Evolutionary conservation across 2,888 invertebrate species (phyloP), one percentile per base, ranked within the genome.

Genomic region (Parnassius mnemosyne): DNA sequence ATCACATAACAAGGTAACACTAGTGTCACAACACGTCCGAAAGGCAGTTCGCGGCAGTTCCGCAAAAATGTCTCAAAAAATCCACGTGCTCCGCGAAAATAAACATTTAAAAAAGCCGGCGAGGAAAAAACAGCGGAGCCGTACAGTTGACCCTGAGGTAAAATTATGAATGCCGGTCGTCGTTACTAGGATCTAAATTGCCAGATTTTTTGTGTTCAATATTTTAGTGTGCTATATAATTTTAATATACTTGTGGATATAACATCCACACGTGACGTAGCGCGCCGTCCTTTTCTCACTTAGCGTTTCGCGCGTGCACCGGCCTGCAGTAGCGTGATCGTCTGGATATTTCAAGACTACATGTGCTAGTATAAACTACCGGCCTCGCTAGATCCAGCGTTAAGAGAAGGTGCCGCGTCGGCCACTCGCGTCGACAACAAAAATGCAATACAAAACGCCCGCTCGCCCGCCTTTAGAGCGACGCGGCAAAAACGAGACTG

Each of bases 401-500:
- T 69, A 75, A 65, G 46, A 57, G 65, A 60, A 64, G 68, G 68
- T 65, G 66, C 65, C 66, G 68, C 53, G 68, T 78, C 79, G 82
- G 79, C 80, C 72, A 77, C 80, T 81, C 79, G 80, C 79, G 81
- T 81, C 83, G 68, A 74, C 73, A 75, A 85, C 84, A 85, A 85
- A 83, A 86, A 85, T 88, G 85, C 87, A 83, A 81, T 85, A 87
- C 77, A 87, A 87, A 87, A 85, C 80, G 78, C 83, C 79, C 85
- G 85, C 77, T 85, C 86, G 84, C 82, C 86, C 90, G 89, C 89
- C 90, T 90, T 86, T 85, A 90, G 89, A 89, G 84, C 84, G 81
- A 87, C 92, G 89, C 92, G 92, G 91, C 91, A 92, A 92, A 92
- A 92, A 90, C 91, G 85, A 90, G 89, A 92, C 92, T 92, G 92